These are phyloP conservation scores for Gymnorhina tibicen DNA, from an alignment of 2,113 vertebrate genomes.

Conservation along the genomic window DNA sequence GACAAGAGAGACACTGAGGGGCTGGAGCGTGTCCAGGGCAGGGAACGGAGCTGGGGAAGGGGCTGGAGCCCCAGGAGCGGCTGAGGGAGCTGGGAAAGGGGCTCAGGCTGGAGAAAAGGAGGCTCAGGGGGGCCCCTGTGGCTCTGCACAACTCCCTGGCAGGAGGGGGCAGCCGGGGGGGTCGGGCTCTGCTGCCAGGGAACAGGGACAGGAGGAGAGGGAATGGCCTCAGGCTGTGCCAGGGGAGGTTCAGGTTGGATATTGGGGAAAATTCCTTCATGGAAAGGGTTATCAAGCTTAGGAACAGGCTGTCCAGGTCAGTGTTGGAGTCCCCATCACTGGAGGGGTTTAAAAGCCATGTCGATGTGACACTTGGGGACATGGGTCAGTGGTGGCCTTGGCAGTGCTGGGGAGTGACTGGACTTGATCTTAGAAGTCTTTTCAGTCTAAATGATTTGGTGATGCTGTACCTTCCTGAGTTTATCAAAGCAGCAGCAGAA, in stretches of 20 bases:
- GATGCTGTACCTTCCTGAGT: neutral
- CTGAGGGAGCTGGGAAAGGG: neutral
- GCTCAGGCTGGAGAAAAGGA: neutral
- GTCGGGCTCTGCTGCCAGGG: neutral
- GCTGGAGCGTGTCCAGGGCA: neutral
- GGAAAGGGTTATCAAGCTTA: too few species aligned
- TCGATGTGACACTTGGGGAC: neutral
- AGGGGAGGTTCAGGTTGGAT: fast-evolving
- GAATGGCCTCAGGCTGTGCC: fast-evolving
- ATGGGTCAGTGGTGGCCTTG: neutral
- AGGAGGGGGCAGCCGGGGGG: neutral
- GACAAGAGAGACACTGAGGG: neutral
- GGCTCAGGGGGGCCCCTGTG: neutral
- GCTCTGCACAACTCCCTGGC: neutral
- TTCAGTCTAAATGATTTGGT: neutral
- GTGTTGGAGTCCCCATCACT: fast-evolving
- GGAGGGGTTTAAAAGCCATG: fast-evolving
- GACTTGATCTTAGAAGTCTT: neutral
- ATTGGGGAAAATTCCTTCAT: neutral
- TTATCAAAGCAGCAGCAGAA: neutral
- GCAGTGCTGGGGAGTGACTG: neutral
- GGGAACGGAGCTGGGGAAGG: neutral
- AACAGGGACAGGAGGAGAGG: neutral
- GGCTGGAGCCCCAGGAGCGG: neutral
- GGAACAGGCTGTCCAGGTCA: neutral